Evolutionary conservation across 1,140 invertebrate species (phyloP).

Genomic region (Zaprionus africanus): DNA sequence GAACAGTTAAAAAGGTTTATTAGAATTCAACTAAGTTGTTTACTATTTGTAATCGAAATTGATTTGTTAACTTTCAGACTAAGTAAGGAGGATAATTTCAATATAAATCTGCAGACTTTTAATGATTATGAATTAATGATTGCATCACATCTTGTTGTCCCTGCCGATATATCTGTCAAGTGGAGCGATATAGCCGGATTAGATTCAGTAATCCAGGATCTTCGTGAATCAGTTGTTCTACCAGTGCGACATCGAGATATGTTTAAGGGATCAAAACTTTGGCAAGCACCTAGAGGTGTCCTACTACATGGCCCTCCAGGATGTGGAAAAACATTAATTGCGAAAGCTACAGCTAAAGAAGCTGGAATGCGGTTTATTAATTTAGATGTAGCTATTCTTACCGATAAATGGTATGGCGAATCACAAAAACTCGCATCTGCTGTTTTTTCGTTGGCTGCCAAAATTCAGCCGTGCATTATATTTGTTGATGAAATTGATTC

Average conservation of each 20-base stretch:
- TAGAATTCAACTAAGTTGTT: not conserved
- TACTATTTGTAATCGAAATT: conserved; percentile 84
- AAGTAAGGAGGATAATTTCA: conserved; percentile 85
- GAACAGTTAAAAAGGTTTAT: conserved; percentile 87
- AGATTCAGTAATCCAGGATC: conserved; percentile 94
- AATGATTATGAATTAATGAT: conserved; percentile 98
- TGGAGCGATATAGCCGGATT: conserved; percentile 98
- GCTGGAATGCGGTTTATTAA: conserved; percentile 98
- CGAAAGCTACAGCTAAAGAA: conserved; percentile 97
- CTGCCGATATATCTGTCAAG: conserved; percentile 92
- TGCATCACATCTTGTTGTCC: conserved; percentile 96
- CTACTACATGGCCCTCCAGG: conserved; percentile 94
- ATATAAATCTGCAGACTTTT: conserved; percentile 87
- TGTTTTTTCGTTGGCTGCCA: conserved; percentile 97
- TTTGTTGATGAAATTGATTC: conserved; percentile 99
- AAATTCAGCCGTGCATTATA: conserved; percentile 97
- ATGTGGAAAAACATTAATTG: conserved; percentile 98
- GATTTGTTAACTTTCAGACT: conserved; percentile 80
- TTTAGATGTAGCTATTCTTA: conserved; percentile 95
- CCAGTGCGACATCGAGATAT: conserved; percentile 94
- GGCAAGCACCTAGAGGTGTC: conserved; percentile 97
- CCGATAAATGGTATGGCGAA: conserved; percentile 99
- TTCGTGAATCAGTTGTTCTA: conserved; percentile 97
- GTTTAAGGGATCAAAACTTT: conserved; percentile 93
- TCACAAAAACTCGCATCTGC: conserved; percentile 98